Conservation (phyloP, 2,888 invertebrate genomes). For the Argynnis bischoffii region DNA sequence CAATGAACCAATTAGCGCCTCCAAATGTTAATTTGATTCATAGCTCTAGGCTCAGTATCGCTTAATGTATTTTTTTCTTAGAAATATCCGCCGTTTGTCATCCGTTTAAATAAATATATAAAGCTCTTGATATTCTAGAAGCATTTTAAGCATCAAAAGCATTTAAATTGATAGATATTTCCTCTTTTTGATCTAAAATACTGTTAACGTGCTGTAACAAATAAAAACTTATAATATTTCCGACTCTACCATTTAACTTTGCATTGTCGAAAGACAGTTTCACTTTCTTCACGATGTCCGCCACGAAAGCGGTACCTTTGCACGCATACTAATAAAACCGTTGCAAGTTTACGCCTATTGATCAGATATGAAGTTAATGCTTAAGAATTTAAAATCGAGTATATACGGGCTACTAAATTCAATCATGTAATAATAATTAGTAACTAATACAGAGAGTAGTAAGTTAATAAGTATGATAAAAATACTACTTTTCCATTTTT, state of each 20-base stretch:
- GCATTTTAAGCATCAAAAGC: no score
- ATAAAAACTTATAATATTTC: slow-evolving; percentile 23
- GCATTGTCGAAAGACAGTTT: slow-evolving; percentile 45
- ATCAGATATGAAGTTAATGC: slow-evolving; percentile 9
- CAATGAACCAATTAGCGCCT: slow-evolving; percentile 26
- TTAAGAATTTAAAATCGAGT: background rate
- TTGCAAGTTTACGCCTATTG: slow-evolving; percentile 18
- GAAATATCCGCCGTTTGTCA: slow-evolving; percentile 19
- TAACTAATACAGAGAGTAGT: no score
- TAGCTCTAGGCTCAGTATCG: slow-evolving; percentile 19
- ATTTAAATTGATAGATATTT: background rate
- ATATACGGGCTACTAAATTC: background rate
- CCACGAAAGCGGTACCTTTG: slow-evolving; percentile 53
- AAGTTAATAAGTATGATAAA: no score
- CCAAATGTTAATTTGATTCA: slow-evolving; percentile 35
- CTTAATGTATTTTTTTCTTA: slow-evolving; percentile 1
- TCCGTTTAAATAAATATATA: slow-evolving; percentile 7
- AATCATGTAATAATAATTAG: background rate
- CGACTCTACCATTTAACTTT: slow-evolving; percentile 10
- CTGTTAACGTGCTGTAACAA: background rate
- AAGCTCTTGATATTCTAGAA: background rate
- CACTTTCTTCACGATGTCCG: slow-evolving; percentile 62
- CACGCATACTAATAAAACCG: slow-evolving; percentile 51
- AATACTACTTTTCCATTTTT: no score
- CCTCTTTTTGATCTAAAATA: background rate